Evolutionary conservation across 2,888 invertebrate species (phyloP), one percentile per base, ranked within the genome.

Genomic region (Caenorhabditis sulstoni): DNA sequence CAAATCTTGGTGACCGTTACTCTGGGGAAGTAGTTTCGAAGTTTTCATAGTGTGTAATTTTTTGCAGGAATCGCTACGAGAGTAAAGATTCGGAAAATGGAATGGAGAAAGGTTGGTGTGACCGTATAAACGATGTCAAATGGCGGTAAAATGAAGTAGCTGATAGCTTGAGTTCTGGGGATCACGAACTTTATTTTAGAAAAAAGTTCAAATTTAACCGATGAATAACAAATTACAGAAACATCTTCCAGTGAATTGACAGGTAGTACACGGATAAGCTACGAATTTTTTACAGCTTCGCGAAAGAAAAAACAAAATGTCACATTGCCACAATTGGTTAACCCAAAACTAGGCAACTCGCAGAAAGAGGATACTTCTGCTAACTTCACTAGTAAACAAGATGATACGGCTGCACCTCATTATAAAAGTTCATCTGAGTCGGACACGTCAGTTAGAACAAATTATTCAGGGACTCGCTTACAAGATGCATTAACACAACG

Each of bases 61-160:
- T n/a, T 59, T 77, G n/a, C 67, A 81, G 81, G 37, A 49, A 20
- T 23, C 67, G 55, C 20, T 64, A 53, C 22, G 62, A 66, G 18
- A 58, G 66, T 59, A 59, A 66, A 45, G 70, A 79, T 45, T 65
- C 49, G 12, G 80, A 57, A 12, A 81, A 77, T 73, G 73, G 81
- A 29, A 66, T 81, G 71, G 81, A 81, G 49, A 81, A 81, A 68
- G 64, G 81, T 81, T 18, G 22, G 70, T 58, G 50, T 58, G 49
- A 68, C 52, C 59, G 9, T 37, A 44, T n/a, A 44, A 59, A 52
- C 50, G 16, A 20, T 9, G 35, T 50, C 29, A 14, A 14, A 14
- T 44, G 11, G n/a, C 2, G 45, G 16, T 35, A 35, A 41, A 64
- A 22, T 29, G 58, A 49, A 3, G 23, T 41, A 59, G 50, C 57